Evolutionary conservation across 2,797 vertebrate species (phyloP), one percentile per base, ranked within the genome.

Genomic region (Synanceia verrucosa): DNA sequence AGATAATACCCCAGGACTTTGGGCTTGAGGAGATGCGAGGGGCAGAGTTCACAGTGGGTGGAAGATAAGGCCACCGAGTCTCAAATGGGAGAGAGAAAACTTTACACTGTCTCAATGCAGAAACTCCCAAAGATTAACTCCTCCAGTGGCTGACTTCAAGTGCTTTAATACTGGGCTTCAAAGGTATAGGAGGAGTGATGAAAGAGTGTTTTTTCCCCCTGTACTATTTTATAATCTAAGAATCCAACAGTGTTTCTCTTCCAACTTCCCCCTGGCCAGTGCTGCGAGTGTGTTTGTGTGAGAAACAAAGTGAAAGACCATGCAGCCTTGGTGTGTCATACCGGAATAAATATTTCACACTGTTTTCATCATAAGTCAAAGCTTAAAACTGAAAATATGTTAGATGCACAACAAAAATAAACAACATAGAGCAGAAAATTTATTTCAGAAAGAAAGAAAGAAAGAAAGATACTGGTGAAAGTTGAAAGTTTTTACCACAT

Each of bases 1-100:
- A 88, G 85, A 90, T 90, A 88, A 89, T 44, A 48, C 72, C 80
- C 60, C 6, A 23, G 65, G 73, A 84, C 71, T 68, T 57, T 48
- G 62, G 61, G 61, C 53, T 65, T 14, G 6, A 47, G 33, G 65
- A 85, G 67, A 67, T 21, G 43, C 39, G 11, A 29, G 65, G 55
- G 68, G 72, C 78, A 71, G 48, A 76, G 64, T 64, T 82, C 57
- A 1, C 79, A 77, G 76, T 63, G 55, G 74, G 74, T 73, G 70
- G 50, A 60, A 86, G 86, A 90, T 90, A 90, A 89, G 72, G 51
- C 60, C 64, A 64, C 77, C 0, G 1, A 39, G 73, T 66, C 78
- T 75, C 68, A 47, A 68, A n/a, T n/a, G 64, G 71, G 37, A 33
- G 65, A n/a, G 31, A 55, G 48, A 70, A 81, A 86, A 87, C 70